Evolutionary conservation across 2,888 invertebrate species (phyloP).

Genomic region (Vesta saturnalis): DNA sequence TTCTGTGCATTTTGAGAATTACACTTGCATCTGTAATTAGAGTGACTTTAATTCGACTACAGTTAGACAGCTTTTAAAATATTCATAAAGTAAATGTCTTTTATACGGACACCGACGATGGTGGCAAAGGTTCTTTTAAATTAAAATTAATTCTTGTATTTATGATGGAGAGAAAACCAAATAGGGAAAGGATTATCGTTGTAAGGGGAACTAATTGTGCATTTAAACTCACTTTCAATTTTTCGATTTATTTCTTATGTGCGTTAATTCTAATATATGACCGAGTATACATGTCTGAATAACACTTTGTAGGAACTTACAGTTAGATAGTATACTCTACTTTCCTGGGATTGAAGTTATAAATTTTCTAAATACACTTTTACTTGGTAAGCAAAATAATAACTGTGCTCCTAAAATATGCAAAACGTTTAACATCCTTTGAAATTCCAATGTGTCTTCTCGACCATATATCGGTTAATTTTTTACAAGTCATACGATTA

Average conservation of each 20-base stretch:
- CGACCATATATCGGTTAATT: too few species aligned
- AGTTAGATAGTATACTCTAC: background rate
- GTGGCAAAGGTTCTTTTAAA: background rate
- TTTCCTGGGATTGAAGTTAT: background rate
- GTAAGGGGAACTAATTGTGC: constrained; percentile 1
- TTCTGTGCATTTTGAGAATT: constrained; percentile 26
- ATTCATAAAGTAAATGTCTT: constrained; percentile 29
- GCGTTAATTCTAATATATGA: background rate
- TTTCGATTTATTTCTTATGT: background rate
- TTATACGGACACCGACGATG: constrained; percentile 12
- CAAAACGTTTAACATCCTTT: too few species aligned
- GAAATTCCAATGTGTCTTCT: too few species aligned
- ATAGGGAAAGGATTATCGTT: background rate
- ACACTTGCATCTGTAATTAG: constrained; percentile 22
- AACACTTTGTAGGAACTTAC: background rate
- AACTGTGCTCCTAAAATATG: too few species aligned
- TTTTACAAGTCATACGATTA: too few species aligned
- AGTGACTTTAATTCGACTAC: constrained; percentile 37
- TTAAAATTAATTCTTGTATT: constrained; percentile 14
- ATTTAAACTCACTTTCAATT: background rate
- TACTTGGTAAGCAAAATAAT: too few species aligned
- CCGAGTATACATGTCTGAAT: background rate
- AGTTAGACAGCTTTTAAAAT: constrained; percentile 38
- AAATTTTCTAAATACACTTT: too few species aligned
- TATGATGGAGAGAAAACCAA: background rate